phyloP scores from a whole-genome alignment of 2,797 vertebrate species.

The Distichodus sexfasciatus region DNA sequence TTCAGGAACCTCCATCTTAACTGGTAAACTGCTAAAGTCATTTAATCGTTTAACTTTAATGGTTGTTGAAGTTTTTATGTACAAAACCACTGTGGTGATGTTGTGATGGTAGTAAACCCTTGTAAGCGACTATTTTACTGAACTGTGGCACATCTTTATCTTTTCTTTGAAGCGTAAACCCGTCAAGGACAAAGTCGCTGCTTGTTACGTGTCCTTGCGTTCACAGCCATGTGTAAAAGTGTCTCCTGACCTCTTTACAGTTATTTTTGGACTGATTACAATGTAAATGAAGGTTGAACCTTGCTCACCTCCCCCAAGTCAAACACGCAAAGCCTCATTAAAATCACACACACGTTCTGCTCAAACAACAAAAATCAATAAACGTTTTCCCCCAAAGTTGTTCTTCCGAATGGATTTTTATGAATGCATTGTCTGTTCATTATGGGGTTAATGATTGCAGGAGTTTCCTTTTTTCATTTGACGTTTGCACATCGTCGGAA shows the following conservation, averaged over 20 bases:
- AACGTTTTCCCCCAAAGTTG: conserved; percentile 27
- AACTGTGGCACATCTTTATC: too few species aligned
- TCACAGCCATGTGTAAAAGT: background rate
- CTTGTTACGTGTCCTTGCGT: too few species aligned
- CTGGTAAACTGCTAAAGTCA: background rate
- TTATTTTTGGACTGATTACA: background rate
- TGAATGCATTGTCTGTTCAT: background rate
- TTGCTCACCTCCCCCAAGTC: background rate
- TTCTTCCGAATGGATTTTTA: background rate
- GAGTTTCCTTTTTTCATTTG: background rate
- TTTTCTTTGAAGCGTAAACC: too few species aligned
- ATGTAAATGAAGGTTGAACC: conserved; percentile 10
- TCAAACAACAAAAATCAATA: conserved; percentile 19
- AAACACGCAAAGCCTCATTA: conserved; percentile 2
- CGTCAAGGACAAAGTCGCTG: too few species aligned
- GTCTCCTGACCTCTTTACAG: background rate
- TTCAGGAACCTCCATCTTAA: too few species aligned
- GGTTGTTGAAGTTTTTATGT: too few species aligned
- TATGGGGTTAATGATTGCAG: background rate
- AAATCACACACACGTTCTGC: conserved; percentile 5
- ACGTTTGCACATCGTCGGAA: too few species aligned
- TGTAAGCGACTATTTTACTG: too few species aligned
- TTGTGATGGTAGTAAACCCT: too few species aligned
- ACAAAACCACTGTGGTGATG: too few species aligned
- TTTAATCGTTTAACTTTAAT: background rate